These are phyloP conservation scores for Zoroaster sp. DNA, from an alignment of 53 echinoderm and acorn worm species.

Conservation along the genomic window DNA sequence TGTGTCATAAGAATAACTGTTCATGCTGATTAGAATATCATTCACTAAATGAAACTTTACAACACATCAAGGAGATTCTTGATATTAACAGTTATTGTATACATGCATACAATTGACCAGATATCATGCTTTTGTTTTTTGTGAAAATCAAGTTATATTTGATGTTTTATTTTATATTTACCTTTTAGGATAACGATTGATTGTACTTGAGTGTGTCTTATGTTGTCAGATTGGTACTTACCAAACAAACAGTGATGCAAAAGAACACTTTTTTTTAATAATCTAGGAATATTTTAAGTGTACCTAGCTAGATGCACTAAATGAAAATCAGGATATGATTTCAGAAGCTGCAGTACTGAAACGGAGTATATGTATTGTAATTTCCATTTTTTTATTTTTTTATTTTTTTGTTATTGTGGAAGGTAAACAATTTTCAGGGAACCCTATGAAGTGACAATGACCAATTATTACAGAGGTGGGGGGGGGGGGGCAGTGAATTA, in stretches of 20 bases:
- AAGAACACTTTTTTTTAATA: not conserved
- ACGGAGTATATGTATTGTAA: not conserved
- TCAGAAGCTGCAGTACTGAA: slow-evolving; percentile 18
- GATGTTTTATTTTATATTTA: not conserved
- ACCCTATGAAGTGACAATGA: too few relatives aligned
- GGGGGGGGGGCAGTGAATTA: not conserved
- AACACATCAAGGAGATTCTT: too few relatives aligned
- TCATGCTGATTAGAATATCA: too few relatives aligned
- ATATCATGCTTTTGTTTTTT: too few relatives aligned
- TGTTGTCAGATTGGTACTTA: not conserved
- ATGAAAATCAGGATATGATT: not conserved
- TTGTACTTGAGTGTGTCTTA: not conserved
- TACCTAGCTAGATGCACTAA: too few relatives aligned
- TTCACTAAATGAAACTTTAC: too few relatives aligned
- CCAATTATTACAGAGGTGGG: not conserved
- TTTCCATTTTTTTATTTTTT: not conserved
- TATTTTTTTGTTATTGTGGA: not conserved
- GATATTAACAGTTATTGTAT: too few relatives aligned
- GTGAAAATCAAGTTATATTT: too few relatives aligned
- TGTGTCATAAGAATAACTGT: too few relatives aligned
- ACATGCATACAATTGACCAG: too few relatives aligned
- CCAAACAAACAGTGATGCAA: not conserved
- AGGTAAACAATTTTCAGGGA: not conserved
- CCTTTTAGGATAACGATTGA: not conserved
- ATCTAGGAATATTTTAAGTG: not conserved